Evolutionary conservation across 2,888 invertebrate species (phyloP), one percentile per base, ranked within the genome.

Genomic region (Cecidostiba fungosa): DNA sequence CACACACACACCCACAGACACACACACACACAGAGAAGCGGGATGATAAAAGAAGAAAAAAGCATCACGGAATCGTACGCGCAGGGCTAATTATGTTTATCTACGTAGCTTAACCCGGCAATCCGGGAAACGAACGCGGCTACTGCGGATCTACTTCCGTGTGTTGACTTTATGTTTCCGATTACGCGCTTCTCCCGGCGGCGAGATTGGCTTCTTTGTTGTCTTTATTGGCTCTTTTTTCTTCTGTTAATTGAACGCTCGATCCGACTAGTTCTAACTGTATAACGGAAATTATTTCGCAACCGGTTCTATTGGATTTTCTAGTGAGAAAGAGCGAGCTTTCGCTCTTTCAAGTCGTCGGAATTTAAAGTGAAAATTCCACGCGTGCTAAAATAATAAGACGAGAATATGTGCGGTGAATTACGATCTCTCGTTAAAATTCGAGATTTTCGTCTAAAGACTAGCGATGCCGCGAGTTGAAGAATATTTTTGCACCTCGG

Each of bases 151-250:
- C 6, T 12, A n/a, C 70, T 36, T 4, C 26, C 43, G 32, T 3
- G 32, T 72, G 80, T 72, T 80, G 72, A 80, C 80, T 80, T 80
- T 72, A 70, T 80, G 80, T 80, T 80, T 80, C 59, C 70, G 69
- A 79, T 79, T 79, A 79, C 54, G 47, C 62, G 62, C 80, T 32
- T 54, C n/a, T n/a, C 54, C 19, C n/a, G 12, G 54, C 76, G 47
- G 3, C 16, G 76, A 59, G 29, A 36, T 59, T 29, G 39, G 39
- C 23, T 66, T 66, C 66, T 66, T 66, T 66, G 66, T 66, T 66
- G 23, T 66, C 43, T 36, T 39, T 36, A 72, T 36, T 72, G 47
- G 73, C 8, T 73, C 26, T 16, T 73, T 73, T 26, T 26, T 26
- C 26, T 26, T 29, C 29, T 26, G 29, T 12, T 66, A 66, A 66